Evolutionary conservation across 2,888 invertebrate species (phyloP), one percentile per base, ranked within the genome.

Genomic region (Tenthredo livida): DNA sequence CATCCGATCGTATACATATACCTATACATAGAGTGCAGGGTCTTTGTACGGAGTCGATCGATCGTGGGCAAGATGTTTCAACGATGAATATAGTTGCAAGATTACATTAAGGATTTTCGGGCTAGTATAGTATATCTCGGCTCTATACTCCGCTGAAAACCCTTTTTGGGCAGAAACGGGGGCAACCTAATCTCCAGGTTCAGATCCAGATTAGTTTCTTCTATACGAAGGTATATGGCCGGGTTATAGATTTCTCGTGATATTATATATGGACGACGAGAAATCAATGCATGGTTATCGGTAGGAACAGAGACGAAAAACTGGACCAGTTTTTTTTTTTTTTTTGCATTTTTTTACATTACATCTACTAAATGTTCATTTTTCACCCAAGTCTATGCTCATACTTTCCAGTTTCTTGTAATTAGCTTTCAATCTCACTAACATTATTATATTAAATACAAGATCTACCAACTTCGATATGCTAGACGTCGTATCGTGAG

Each of bases 51-150:
- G 17, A 67, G 33, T 33, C 43, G 21, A 73, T 77, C 50, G 77
- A 77, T 50, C 17, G 47, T 15, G 25, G 50, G 50, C 29, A 40
- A 77, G 29, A 50, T 40, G 50, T 77, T 77, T 77, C n/a, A 54
- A 25, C 73, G 21, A 54, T 29, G 77, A 77, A 77, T 77, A 77
- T 77, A 21, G 50, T 50, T 50, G 77, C 29, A 50, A 33, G 54
- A 50, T 77, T 54, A 77, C 77, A 77, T 50, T 29, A 54, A 73
- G 77, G 77, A 54, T 77, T 77, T 33, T 21, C 25, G 67, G 70
- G 37, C 37, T 40, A 33, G 70, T 72, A 33, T 10, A 4, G 21
- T 61, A 67, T 33, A 67, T 10, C 17, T 25, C 67, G 67, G 33
- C 17, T 17, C 33, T 17, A 10, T 61, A 21, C 61, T 10, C 12